Percentiles rank a stretch among this genome's conserved stretches.
These are phyloP conservation scores for Tyto alba DNA, from an alignment of 2,113 vertebrate genomes.

Conservation along the genomic window DNA sequence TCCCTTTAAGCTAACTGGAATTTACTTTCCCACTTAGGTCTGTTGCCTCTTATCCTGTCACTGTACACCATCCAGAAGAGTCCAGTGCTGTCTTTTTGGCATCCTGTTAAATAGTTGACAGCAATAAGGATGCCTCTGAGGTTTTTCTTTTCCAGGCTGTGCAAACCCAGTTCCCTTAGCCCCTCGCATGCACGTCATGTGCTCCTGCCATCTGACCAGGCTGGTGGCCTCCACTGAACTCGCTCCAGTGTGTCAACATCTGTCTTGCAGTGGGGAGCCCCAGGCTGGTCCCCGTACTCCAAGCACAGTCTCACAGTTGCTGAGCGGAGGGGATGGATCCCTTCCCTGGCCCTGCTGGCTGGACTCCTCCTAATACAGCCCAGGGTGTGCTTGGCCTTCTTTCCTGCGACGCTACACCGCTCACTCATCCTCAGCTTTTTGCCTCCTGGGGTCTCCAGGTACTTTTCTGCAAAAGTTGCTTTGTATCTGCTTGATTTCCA, in stretches of 20 bases:
- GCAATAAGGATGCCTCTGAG: neutral
- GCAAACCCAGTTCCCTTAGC: neutral
- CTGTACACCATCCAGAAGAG: too few species aligned
- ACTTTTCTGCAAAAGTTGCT: neutral
- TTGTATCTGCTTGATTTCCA: neutral
- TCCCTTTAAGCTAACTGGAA: neutral
- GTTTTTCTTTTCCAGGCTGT: neutral
- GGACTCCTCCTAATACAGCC: neutral
- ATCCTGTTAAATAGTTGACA: neutral
- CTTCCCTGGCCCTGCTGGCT: neutral
- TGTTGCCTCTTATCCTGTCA: neutral
- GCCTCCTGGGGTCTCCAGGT: neutral
- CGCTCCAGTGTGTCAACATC: neutral
- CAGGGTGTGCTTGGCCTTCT: neutral
- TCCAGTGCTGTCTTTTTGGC: neutral
- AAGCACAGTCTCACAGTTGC: too few species aligned
- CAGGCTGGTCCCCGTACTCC: fast-evolving
- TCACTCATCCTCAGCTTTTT: fast-evolving
- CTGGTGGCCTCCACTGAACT: neutral
- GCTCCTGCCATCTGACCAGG: neutral
- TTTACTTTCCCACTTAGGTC: neutral
- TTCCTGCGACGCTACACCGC: fast-evolving
- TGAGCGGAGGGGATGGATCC: neutral
- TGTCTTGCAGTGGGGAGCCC: neutral
- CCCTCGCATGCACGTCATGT: fast-evolving